These are phyloP conservation scores for Temnopleurus reevesii DNA, from an alignment of 53 echinoderm and acorn worm species.

Conservation along the genomic window DNA sequence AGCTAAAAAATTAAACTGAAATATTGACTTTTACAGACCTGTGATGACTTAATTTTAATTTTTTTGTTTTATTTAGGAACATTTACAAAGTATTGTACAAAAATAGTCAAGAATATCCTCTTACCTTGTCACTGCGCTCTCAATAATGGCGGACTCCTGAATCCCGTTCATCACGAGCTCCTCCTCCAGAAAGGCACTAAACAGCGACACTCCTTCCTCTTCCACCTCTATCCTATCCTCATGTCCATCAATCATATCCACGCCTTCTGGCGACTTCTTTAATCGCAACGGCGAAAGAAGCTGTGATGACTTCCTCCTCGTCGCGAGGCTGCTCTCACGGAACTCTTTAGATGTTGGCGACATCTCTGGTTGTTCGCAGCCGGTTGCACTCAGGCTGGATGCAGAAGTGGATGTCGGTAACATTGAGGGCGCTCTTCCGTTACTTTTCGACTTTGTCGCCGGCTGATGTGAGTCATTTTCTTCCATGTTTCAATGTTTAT, in stretches of 20 bases:
- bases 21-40: neutral
- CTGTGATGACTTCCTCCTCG: conserved; percentile 61
- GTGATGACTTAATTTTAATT: neutral
- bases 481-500: neutral
- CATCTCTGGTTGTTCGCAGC: neutral
- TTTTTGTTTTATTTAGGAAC: neutral
- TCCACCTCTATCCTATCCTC: neutral
- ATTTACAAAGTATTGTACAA: neutral
- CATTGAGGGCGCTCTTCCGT: neutral
- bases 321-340: conserved; percentile 50
- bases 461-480: neutral
- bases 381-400: neutral
- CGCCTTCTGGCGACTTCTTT: neutral
- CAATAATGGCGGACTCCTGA: neutral
- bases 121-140: conserved; percentile 43
- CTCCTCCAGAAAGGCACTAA: neutral
- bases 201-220: conserved; percentile 27
- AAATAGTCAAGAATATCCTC: no score
- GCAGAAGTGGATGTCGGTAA: neutral
- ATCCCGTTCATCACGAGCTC: conserved; percentile 23
- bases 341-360: conserved; percentile 29
- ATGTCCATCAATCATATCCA: conserved; percentile 26
- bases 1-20: no score
- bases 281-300: conserved; percentile 45
- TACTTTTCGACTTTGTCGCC: neutral